phyloP scores from a whole-genome alignment of 2,113 vertebrate genomes.

The Oreochromis niloticus region DNA sequence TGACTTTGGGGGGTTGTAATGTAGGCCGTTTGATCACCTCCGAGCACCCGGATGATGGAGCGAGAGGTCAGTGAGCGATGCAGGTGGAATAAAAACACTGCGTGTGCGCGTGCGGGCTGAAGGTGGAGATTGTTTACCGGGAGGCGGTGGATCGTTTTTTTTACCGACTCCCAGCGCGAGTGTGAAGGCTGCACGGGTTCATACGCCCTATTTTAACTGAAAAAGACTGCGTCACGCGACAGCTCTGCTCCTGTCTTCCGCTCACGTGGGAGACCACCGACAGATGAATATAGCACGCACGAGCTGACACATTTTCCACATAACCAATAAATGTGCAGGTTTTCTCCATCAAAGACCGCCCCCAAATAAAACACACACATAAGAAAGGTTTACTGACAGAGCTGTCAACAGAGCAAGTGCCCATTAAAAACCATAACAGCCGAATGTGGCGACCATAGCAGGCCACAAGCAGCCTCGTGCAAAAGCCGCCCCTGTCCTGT shows the following conservation, averaged over 20 bases:
- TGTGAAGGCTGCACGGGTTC: not conserved
- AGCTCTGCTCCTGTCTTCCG: constrained; percentile 8
- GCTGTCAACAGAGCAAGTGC: not conserved
- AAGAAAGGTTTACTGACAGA: not conserved
- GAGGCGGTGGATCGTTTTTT: not conserved
- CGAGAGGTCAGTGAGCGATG: constrained; percentile 31
- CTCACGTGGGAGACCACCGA: constrained; percentile 46
- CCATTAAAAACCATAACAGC: not conserved
- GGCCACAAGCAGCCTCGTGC: not conserved
- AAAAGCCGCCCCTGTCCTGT: not conserved
- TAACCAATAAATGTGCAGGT: constrained; percentile 35
- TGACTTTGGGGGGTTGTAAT: constrained; percentile 8
- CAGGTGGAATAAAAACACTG: not conserved
- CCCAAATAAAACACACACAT: not conserved
- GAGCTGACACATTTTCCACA: constrained; percentile 58
- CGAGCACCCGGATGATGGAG: constrained; percentile 11
- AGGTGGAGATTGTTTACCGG: not conserved
- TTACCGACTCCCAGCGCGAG: not conserved
- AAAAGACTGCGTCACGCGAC: constrained; percentile 50
- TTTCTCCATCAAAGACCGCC: not conserved
- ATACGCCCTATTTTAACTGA: not conserved
- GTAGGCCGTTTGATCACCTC: constrained; percentile 38
- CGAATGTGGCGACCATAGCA: not conserved
- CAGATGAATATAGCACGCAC: constrained; percentile 58
- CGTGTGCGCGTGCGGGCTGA: not conserved